Evolutionary conservation across 2,888 invertebrate species (phyloP).

Genomic region (Hydrotaea cyrtoneurina): DNA sequence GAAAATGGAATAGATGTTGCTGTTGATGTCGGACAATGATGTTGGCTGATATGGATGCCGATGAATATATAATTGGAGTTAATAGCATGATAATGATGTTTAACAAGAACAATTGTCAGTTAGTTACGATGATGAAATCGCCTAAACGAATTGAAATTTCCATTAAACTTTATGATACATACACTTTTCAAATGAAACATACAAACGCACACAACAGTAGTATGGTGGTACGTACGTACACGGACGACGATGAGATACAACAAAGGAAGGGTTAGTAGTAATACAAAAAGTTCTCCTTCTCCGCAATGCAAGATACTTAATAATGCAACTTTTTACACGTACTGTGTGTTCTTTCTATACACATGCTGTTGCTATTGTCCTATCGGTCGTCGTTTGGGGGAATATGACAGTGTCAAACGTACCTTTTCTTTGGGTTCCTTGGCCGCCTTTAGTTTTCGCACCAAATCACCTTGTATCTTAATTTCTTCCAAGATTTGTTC

Average conservation of each 20-base stretch:
- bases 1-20: neutral
- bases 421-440: slow-evolving; percentile 91
- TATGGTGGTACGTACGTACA: neutral
- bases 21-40: neutral
- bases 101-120: slow-evolving; percentile 42
- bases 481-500: slow-evolving; percentile 83
- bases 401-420: slow-evolving; percentile 38
- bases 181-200: slow-evolving; percentile 60
- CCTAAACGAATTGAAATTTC: slow-evolving; percentile 54
- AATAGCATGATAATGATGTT: neutral
- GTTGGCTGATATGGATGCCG: neutral
- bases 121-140: slow-evolving; percentile 62
- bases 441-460: slow-evolving; percentile 89
- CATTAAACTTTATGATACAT: slow-evolving; percentile 66
- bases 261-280: slow-evolving; percentile 38
- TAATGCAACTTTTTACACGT: slow-evolving; percentile 5
- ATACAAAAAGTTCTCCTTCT: neutral
- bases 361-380: slow-evolving; percentile 11
- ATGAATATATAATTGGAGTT: slow-evolving; percentile 3
- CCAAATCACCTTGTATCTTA: slow-evolving; percentile 89
- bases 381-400: neutral
- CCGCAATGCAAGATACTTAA: slow-evolving; percentile 4
- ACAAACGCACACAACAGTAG: slow-evolving; percentile 50
- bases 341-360: neutral
- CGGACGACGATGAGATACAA: slow-evolving; percentile 10